Evolutionary conservation across 2,888 invertebrate species (phyloP).

Genomic region (Entomobrya proxima): DNA sequence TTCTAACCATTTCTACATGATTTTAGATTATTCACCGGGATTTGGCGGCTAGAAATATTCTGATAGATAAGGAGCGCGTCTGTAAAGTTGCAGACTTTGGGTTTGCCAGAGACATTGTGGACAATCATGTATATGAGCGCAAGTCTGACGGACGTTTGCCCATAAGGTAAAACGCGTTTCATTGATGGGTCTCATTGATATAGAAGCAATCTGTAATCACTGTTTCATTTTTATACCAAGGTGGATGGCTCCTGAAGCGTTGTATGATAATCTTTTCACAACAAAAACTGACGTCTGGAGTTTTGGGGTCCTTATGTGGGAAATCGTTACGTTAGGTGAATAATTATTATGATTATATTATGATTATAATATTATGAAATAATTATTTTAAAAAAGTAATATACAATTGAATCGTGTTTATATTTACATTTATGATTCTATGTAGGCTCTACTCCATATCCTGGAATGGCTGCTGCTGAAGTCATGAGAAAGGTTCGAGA

Average conservation of each 20-base stretch:
- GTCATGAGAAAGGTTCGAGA: conserved; percentile 92
- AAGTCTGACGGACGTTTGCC: conserved; percentile 77
- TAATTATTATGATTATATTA: background rate
- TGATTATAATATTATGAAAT: background rate
- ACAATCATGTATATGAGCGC: conserved; percentile 80
- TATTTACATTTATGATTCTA: background rate
- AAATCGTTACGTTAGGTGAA: conserved; percentile 89
- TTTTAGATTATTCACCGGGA: conserved; percentile 88
- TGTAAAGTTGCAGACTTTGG: conserved; percentile 97
- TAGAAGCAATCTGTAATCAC: background rate
- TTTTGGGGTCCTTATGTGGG: conserved; percentile 96
- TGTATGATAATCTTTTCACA: conserved; percentile 95
- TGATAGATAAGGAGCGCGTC: conserved; percentile 90
- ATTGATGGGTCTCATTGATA: background rate
- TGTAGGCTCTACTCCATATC: conserved; percentile 95
- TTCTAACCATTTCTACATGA: too few relatives aligned
- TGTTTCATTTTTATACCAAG: conserved; percentile 76
- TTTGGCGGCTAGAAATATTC: conserved; percentile 91
- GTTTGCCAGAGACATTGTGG: conserved; percentile 91
- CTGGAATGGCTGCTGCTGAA: conserved; percentile 92
- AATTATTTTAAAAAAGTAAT: background rate
- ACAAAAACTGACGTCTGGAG: conserved; percentile 97
- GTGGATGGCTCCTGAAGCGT: conserved; percentile 98
- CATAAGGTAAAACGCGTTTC: conserved; percentile 77
- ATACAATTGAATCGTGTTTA: background rate